Evolutionary conservation across 2,797 vertebrate species (phyloP).

Genomic region (Megalops cyprinoides): DNA sequence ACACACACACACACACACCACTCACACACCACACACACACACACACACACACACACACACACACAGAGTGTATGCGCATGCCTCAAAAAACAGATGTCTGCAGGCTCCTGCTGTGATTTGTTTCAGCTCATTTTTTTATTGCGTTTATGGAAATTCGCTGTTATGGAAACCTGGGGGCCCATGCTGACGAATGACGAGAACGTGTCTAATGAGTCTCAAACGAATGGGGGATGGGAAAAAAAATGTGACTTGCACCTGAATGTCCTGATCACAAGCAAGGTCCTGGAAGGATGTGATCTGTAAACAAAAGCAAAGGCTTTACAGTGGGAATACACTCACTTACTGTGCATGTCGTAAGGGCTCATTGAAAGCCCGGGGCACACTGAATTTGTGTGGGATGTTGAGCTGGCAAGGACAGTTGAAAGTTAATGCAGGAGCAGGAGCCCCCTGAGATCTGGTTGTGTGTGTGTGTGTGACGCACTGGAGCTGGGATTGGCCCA

Average conservation of each 20-base stretch:
- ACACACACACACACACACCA: background rate
- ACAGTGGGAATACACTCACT: background rate
- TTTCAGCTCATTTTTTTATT: conserved; percentile 24
- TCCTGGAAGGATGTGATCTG: background rate
- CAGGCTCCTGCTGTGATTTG: background rate
- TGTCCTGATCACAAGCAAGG: background rate
- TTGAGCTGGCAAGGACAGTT: conserved; percentile 45
- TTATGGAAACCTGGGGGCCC: conserved; percentile 10
- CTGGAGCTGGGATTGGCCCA: conserved; percentile 8
- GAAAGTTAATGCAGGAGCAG: conserved; percentile 50
- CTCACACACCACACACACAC: too few species aligned
- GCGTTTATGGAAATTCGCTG: conserved; percentile 3
- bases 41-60: background rate
- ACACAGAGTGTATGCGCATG: background rate
- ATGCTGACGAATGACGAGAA: background rate
- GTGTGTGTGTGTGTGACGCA: conserved; percentile 27
- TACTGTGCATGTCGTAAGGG: background rate
- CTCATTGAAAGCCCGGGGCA: background rate
- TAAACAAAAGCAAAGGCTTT: too few species aligned
- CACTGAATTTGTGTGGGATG: conserved; percentile 22
- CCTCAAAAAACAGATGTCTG: background rate
- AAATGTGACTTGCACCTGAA: background rate
- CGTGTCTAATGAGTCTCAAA: conserved; percentile 1
- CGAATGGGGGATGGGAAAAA: background rate
- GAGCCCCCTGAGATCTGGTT: conserved; percentile 40